Evolutionary conservation across 2,888 invertebrate genomes (phyloP).

Genomic region (Cabera pusaria): DNA sequence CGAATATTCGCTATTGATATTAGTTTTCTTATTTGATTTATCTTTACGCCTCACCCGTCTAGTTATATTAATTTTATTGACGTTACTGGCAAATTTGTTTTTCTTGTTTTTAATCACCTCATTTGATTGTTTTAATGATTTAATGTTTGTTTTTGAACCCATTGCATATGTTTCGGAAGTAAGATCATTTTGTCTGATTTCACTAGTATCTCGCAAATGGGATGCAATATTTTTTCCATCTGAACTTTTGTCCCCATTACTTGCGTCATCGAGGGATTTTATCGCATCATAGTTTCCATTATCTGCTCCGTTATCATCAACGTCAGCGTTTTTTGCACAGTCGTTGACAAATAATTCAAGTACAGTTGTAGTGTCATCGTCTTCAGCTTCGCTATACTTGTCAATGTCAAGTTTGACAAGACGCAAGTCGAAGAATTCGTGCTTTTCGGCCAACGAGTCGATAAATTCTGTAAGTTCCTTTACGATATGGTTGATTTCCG

Average conservation of each 20-base stretch:
- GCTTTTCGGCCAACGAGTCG: not conserved
- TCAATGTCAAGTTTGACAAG: conserved; percentile 4
- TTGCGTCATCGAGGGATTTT: no score
- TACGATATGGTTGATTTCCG: conserved; percentile 3
- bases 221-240: no score
- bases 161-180: no score
- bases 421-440: not conserved
- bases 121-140: no score
- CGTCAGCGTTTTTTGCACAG: no score
- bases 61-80: not conserved
- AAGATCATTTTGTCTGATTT: no score
- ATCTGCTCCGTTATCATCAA: no score
- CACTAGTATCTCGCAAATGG: no score
- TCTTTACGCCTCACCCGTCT: not conserved
- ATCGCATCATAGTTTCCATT: not conserved
- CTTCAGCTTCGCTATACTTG: not conserved
- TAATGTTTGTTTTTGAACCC: no score
- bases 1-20: not conserved
- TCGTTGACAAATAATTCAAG: conserved; percentile 5
- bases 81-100: no score
- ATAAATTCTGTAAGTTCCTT: not conserved
- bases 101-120: no score
- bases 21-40: not conserved
- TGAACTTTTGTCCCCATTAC: not conserved
- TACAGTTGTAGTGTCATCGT: not conserved